Conservation (phyloP, 2,113 vertebrate genomes). For the Hydropotes inermis region DNA sequence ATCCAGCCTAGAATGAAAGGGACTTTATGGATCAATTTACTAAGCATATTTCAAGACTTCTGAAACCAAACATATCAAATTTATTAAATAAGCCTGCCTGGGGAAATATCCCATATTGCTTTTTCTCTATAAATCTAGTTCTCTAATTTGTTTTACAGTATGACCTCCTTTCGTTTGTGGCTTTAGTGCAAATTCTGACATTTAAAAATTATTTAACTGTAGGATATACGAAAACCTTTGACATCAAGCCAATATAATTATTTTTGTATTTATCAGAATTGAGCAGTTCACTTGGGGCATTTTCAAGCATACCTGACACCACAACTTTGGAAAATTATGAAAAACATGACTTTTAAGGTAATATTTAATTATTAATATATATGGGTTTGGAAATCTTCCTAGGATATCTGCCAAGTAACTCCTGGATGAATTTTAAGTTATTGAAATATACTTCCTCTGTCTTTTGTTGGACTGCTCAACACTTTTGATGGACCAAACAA, state of each 20-base stretch:
- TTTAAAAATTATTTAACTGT: slow-evolving; percentile 56
- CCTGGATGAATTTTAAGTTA: not conserved
- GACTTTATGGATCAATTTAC: slow-evolving; percentile 13
- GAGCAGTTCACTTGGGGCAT: not conserved
- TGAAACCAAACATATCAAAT: slow-evolving; percentile 26
- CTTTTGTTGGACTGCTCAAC: not conserved
- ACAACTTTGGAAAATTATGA: not conserved
- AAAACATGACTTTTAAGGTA: not conserved
- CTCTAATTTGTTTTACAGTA: slow-evolving; percentile 62
- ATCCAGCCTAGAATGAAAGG: not conserved
- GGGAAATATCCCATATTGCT: slow-evolving; percentile 23
- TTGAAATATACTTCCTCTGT: slow-evolving; percentile 10
- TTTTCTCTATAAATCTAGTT: slow-evolving; percentile 43
- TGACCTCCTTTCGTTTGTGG: not conserved
- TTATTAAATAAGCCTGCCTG: slow-evolving; percentile 53
- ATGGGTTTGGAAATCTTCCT: not conserved
- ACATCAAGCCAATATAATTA: slow-evolving; percentile 30
- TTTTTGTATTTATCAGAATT: slow-evolving; percentile 30
- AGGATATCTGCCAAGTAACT: not conserved
- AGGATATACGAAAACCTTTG: slow-evolving; percentile 25
- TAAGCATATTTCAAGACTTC: slow-evolving; percentile 41
- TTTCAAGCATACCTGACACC: not conserved
- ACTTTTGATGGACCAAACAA: not conserved
- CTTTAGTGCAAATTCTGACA: slow-evolving; percentile 12
- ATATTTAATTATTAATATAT: not conserved